Evolutionary conservation across 2,888 invertebrate genomes (phyloP), one percentile per base, ranked within the genome.

Genomic region (Xylophagus ater): DNA sequence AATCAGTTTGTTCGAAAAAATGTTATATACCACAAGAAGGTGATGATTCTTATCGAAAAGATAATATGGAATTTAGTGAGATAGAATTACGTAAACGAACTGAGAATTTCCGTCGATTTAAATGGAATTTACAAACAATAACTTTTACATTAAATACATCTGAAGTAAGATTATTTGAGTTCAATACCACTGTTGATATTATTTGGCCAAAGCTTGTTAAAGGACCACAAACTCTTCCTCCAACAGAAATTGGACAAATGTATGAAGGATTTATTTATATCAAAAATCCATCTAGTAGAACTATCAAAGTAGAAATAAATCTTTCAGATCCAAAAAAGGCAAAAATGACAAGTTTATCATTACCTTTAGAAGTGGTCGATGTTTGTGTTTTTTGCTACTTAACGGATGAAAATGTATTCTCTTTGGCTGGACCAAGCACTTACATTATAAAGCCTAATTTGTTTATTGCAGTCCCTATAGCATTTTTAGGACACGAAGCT

Each of bases 1-100:
- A 78, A 53, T 64, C 70, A 32, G 71, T 73, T 42, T 93, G 90
- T 65, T 70, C 52, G n/a, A 48, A 49, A 18, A 49, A 51, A 10
- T 63, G 62, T 43, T 63, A 62, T 40, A 56, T 63, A 26, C 51
- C 49, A 4, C 48, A 35, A 7, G 46, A 40, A 34, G 47, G 8
- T 10, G 39, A 42, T 6, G 18, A 37, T 41, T 18, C 25, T 24
- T 10, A 35, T 34, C 2, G 39, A 1, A 20, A 18, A 13, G 53
- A 57, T 26, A 56, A 54, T 44, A 42, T 57, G 3, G 53, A 56
- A n/a, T 60, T 62, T 25, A 59, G 62, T 41, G 57, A 58, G 26
- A 51, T 49, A 2, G 60, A 61, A 43, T 43, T 65, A 36, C 55
- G 60, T 1, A 49, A 55, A n/a, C 57, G 62, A 24, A 60, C 58